Base-by-base conservation (phyloP, 2,113 vertebrate species). In the Toxostoma redivivum region DNA sequence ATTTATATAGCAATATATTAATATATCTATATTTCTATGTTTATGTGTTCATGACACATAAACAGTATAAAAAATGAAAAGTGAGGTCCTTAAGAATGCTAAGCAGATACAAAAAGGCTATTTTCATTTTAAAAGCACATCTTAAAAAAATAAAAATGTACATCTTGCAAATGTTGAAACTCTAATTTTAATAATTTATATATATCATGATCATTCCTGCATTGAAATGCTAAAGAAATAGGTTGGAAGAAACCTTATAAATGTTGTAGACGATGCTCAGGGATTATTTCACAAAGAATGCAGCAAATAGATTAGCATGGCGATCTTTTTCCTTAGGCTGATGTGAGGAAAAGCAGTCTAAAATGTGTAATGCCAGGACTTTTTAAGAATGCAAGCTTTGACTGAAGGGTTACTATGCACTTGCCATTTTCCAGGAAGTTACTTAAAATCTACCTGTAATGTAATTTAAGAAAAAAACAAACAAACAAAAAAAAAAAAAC, bases 401-500 rank as follows among this genome's bases (percentile, higher is more conserved):
- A 67, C 80, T 48, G 83, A 92, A 80, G 50, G 33, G 23, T 92
- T 94, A 89, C 73, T 92, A 37, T 57, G 88, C 24, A 38, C 17
- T 77, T 89, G 94, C 77, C 16, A 7, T 84, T 74, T 85, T 60
- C 51, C 74, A 64, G 38, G 10, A 93, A 91, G 47, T 69, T 83
- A 64, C 86, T 94, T 73, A 60, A 94, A 92, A 94, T 37, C 58
- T 85, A 91, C 64, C 65, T 94, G 53, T 45, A 89, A 65, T 45
- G 44, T 11, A 89, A 95, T 77, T 94, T 70, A 83, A 83, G 45
- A 38, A 91, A 92, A 95, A 93, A 96, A 85, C 93, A 27, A 12
- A 11, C 3, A 48, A 48, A 24, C n/a, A n/a, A n/a, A n/a, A n/a
- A n/a, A n/a, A n/a, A n/a, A n/a, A n/a, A n/a, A n/a, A n/a, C n/a